These are phyloP conservation scores for Falco naumanni DNA, from an alignment of 2,797 vertebrate genomes.

Conservation along the genomic window DNA sequence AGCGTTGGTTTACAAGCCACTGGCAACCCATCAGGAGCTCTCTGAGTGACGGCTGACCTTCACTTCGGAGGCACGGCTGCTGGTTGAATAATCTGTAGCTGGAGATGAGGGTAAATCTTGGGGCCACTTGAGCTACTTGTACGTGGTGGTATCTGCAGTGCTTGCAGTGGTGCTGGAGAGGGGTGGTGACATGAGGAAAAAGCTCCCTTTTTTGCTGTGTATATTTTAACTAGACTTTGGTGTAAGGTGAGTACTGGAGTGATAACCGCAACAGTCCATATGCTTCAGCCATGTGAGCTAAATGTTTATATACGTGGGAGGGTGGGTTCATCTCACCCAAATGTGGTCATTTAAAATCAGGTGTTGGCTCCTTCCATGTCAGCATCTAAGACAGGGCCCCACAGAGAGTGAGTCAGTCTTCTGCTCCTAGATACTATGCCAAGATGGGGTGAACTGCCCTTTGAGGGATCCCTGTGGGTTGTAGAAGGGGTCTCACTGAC, in stretches of 20 bases:
- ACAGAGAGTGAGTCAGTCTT: neutral
- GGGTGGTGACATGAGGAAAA: neutral
- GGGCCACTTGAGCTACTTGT: neutral
- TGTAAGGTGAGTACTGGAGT: neutral
- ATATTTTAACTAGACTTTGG: neutral
- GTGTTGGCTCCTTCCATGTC: neutral
- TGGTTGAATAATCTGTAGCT: neutral
- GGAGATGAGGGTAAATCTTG: conserved; percentile 1
- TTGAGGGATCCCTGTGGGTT: neutral
- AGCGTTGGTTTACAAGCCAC: neutral
- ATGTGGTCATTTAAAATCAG: neutral
- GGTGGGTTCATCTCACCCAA: neutral
- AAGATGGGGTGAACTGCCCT: neutral
- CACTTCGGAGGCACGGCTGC: neutral
- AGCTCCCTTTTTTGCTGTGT: neutral
- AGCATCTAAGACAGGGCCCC: neutral
- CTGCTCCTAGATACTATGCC: neutral
- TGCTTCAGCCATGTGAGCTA: neutral
- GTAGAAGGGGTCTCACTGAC: neutral
- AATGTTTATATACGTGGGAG: neutral
- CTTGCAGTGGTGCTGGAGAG: neutral
- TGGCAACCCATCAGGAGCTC: neutral
- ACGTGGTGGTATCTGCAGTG: neutral
- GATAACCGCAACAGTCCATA: neutral
- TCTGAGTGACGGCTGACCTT: neutral